A percentile compares a stretch with the other conserved stretches of the same genome.
These are phyloP conservation scores for Melanchra persicariae DNA, from an alignment of 2,888 invertebrate species.

Conservation along the genomic window DNA sequence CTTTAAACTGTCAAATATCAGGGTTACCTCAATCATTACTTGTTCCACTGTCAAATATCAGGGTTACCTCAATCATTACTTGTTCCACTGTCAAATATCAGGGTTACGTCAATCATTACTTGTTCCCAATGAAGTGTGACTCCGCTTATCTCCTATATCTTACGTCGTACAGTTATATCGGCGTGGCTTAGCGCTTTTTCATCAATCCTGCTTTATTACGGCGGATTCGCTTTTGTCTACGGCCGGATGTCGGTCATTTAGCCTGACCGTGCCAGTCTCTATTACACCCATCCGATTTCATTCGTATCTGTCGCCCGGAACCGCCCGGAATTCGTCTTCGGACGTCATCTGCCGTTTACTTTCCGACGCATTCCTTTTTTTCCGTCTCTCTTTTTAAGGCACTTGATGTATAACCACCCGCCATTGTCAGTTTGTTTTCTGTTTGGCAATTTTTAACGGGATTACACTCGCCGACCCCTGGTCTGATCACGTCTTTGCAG, in stretches of 20 bases:
- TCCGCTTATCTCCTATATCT: slow-evolving; percentile 67
- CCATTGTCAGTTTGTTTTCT: slow-evolving; percentile 88
- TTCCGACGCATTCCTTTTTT: slow-evolving; percentile 78
- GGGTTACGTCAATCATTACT: neutral
- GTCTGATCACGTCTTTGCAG: slow-evolving; percentile 88
- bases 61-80: neutral
- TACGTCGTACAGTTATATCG: slow-evolving; percentile 83
- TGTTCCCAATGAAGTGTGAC: slow-evolving; percentile 7
- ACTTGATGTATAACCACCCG: slow-evolving; percentile 84
- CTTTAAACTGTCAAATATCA: neutral
- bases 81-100: neutral
- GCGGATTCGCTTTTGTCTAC: slow-evolving; percentile 89
- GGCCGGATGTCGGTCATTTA: slow-evolving; percentile 89
- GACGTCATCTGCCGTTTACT: slow-evolving; percentile 83
- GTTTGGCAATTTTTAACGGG: slow-evolving; percentile 90
- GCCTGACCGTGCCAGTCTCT: slow-evolving; percentile 86
- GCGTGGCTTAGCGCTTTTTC: slow-evolving; percentile 92
- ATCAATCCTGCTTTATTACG: slow-evolving; percentile 91
- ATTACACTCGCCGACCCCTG: slow-evolving; percentile 81
- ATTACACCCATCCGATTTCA: slow-evolving; percentile 89
- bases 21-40: too few species aligned
- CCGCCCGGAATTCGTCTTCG: slow-evolving; percentile 85
- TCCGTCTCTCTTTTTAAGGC: slow-evolving; percentile 82
- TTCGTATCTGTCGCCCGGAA: slow-evolving; percentile 87
- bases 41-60: neutral